Evolutionary conservation across 1,140 invertebrate genomes (phyloP), one percentile per base, ranked within the genome.

Genomic region (Piezodorus guildinii): DNA sequence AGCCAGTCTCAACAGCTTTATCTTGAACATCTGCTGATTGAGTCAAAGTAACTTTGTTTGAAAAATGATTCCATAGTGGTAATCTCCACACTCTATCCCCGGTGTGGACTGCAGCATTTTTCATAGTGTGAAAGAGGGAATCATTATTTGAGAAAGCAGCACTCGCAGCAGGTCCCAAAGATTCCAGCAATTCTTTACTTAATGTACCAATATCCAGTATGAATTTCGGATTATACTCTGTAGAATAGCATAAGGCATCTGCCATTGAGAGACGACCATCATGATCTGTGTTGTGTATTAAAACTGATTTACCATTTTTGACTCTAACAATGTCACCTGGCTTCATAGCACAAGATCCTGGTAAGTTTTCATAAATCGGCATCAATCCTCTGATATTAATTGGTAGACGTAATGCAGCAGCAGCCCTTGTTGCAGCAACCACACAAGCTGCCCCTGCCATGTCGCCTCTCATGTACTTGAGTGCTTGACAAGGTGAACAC

Each of bases 381-480:
- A 83, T 80, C 23, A 76, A 63, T 49, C 73, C 76, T 62, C 74
- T 76, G 27, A 85, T 70, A 71, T 84, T 81, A 25, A 85, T 71
- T n/a, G 81, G 79, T 3, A 84, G 66, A 58, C 77, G 73, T 2
- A 85, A 72, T 43, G 73, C 71, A 21, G 80, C 77, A 12, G 79
- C 75, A 8, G 81, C 77, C 25, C 75, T 71, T 25, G 83, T 73
- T 19, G 80, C 73, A 2, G 77, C 80, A 16, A 79, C 73, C 17
- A 82, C 77, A 71, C 76, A 78, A 6, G 84, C 84, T n/a, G 82
- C 83, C 15, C 84, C 84, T 23, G 81, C 82, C 83, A 86, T 85
- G 69, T 86, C 84, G 17, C 76, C 83, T 62, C 83, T 70, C 83
- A 84, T 85, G 44, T 75, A 72, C 66, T 81, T 77, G 78, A 85